Evolutionary conservation across 2,888 invertebrate species (phyloP), one percentile per base, ranked within the genome.

Genomic region (Eulithis testata): DNA sequence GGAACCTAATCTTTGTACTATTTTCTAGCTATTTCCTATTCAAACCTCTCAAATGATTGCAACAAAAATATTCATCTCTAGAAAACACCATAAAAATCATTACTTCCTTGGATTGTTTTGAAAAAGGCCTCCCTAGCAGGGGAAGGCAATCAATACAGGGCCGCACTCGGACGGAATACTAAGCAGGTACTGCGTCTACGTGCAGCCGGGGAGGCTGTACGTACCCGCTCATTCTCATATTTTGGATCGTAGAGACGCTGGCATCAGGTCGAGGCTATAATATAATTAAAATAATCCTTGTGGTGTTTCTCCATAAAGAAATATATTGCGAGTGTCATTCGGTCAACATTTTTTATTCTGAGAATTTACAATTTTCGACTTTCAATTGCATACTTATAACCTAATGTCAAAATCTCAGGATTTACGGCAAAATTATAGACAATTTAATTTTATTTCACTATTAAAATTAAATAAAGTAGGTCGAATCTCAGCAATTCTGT

Each of bases 81-180:
- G 65, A 68, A 65, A 69, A 64, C 65, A 69, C 69, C 70, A 72
- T 79, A 84, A 87, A 88, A 87, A 87, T 85, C 85, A 85, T 88
- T 85, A 87, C 80, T 82, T 78, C 73, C 76, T 77, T 73, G 86
- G 88, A 89, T 90, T 91, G 91, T 91, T 91, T 91, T 90, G 88
- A 87, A 89, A 89, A 88, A 88, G 86, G 86, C 87, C 85, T 84
- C 84, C 85, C 85, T 81, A 77, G 52, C 79, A 68, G 80, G 76
- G 81, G 91, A 90, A 87, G 88, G 93, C 94, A 94, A 95, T 95
- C 95, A 95, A 95, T 95, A 95, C 94, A 91, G 94, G 94, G 92
- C 93, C 91, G 92, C 86, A 93, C 94, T 91, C 89, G 88, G 76
- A 76, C 92, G 89, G 94, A 94, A 94, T 95, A 94, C 94, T 94